Conservation (phyloP, 2,888 invertebrate species). For the Macaria notata region DNA sequence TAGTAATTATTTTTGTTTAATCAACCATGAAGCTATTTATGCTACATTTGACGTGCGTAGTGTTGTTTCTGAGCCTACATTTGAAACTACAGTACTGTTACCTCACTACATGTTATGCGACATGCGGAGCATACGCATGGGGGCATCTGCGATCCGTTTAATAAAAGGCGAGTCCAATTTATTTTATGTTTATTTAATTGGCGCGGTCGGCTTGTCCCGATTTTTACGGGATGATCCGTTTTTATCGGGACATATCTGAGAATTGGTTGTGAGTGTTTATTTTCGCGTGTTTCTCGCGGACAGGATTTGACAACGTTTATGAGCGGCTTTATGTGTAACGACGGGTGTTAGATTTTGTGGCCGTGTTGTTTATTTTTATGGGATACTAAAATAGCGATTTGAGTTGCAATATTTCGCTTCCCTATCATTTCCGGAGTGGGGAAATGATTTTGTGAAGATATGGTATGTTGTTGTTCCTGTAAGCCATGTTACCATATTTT, state of each 20-base stretch:
- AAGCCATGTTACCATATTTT: too few relatives aligned
- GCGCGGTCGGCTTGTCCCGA: conserved; percentile 18
- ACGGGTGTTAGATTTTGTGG: not conserved
- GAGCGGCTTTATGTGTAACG: not conserved
- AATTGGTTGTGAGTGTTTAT: conserved; percentile 23
- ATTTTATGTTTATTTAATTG: conserved; percentile 27
- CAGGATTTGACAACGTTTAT: conserved; percentile 8
- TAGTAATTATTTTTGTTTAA: too few relatives aligned
- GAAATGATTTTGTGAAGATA: too few relatives aligned
- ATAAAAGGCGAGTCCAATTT: conserved; percentile 22
- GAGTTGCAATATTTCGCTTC: too few relatives aligned
- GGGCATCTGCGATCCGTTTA: conserved; percentile 20
- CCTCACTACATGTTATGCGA: not conserved
- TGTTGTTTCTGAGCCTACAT: too few relatives aligned
- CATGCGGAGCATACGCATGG: conserved; percentile 6
- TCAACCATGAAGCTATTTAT: too few relatives aligned
- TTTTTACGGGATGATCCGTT: conserved; percentile 22
- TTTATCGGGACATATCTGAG: conserved; percentile 20
- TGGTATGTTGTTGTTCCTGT: too few relatives aligned
- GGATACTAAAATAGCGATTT: too few relatives aligned
- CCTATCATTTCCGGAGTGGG: too few relatives aligned
- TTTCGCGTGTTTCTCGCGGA: conserved; percentile 7
- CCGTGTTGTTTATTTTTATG: not conserved
- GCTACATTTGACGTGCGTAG: too few relatives aligned
- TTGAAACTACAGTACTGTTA: not conserved